phyloP scores from a whole-genome alignment of 2,888 invertebrate genomes.

The Temnothorax ravouxi region DNA sequence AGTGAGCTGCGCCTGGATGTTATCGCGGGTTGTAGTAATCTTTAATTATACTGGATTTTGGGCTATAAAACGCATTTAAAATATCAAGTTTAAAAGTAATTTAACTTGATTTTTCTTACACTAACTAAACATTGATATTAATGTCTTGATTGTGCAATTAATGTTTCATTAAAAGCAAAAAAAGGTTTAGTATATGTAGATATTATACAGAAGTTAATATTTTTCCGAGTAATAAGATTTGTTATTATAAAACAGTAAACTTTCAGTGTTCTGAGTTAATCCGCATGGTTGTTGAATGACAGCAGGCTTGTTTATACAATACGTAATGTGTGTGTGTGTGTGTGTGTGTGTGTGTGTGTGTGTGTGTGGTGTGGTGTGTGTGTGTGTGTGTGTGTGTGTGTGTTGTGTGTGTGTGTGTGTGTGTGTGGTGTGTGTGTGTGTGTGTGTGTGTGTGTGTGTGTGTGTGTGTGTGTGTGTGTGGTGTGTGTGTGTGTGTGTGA shows the following conservation, averaged over 20 bases:
- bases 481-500: no score
- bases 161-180: neutral
- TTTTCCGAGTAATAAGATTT: neutral
- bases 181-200: neutral
- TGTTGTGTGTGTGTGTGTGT: no score
- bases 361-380: no score
- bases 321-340: no score
- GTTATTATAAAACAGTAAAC: neutral
- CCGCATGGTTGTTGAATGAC: neutral
- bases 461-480: no score
- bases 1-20: slow-evolving; percentile 78
- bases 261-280: neutral
- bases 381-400: no score
- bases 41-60: slow-evolving; percentile 74
- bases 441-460: no score
- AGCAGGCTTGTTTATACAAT: neutral
- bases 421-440: no score
- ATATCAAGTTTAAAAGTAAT: slow-evolving; percentile 54
- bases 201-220: neutral
- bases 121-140: slow-evolving; percentile 15
- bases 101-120: slow-evolving; percentile 35
- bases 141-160: neutral
- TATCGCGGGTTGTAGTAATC: slow-evolving; percentile 79
- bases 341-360: no score
- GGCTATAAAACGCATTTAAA: slow-evolving; percentile 69